Evolutionary conservation across 2,797 vertebrate genomes (phyloP), one percentile per base, ranked within the genome.

Genomic region (Anniella stebbinsi): DNA sequence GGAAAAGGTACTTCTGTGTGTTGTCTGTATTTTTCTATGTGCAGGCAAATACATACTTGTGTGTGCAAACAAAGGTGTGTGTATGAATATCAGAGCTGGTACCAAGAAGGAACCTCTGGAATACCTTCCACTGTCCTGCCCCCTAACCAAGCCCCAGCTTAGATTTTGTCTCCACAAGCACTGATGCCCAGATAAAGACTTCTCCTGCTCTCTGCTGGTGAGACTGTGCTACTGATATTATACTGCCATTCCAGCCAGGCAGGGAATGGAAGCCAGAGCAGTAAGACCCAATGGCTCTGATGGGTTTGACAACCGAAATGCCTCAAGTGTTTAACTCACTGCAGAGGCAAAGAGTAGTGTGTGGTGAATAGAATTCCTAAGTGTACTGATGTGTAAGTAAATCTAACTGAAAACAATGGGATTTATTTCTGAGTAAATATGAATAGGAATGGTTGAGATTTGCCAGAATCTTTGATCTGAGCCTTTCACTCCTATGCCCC

Each of bases 191-290:
- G 36, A 80, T 80, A 80, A 80, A 41, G 66, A 86, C 36, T 57
- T 60, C 67, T 90, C 70, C 84, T 90, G 83, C 89, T 90, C 84
- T 90, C 84, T 80, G 75, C 84, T 86, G 84, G 89, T 13, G 41
- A 51, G 60, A 89, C n/a, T 60, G 10, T 7, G 60, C 41, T 33
- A 84, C 45, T 84, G 81, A 84, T 11, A 69, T 69, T 51, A 63
- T 51, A 63, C 36, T 63, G 57, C 73, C 81, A 89, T 36, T 69
- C 54, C 33, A 67, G 41, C 11, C 33, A 80, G 51, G 15, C 30
- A 72, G 63, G 3, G 7, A 8, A 33, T 57, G 73, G 67, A 21
- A 89, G 73, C 13, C 57, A 84, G 66, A 80, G 48, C 36, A 30
- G 11, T 41, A 80, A 72, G n/a, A 80, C 25, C 67, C 45, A 80